phyloP scores from a whole-genome alignment of 2,888 invertebrate species.

The Melinaea menophilus region DNA sequence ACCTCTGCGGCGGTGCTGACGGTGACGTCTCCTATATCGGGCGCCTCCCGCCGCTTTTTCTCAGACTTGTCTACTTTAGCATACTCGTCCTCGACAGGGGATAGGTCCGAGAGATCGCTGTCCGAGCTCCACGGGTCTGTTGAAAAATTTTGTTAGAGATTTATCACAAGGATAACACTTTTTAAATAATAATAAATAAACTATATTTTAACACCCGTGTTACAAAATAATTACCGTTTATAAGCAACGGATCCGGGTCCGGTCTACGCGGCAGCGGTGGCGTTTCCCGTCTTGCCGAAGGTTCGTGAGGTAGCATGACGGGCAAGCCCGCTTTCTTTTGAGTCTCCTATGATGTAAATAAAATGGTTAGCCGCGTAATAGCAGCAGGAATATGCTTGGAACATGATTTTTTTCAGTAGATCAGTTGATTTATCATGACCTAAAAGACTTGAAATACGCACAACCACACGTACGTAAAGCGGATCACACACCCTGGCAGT shows the following conservation, averaged over 20 bases:
- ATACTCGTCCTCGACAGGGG: slow-evolving; percentile 84
- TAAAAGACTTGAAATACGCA: too few species aligned
- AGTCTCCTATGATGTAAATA: slow-evolving; percentile 77
- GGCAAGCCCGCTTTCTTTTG: slow-evolving; percentile 93
- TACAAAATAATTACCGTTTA: slow-evolving; percentile 61
- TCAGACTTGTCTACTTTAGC: slow-evolving; percentile 68
- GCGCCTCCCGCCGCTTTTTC: slow-evolving; percentile 60
- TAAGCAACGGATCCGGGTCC: slow-evolving; percentile 83
- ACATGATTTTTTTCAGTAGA: too few species aligned
- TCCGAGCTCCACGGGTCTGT: slow-evolving; percentile 88
- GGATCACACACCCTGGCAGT: too few species aligned
- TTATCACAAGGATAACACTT: background rate
- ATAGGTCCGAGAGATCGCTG: slow-evolving; percentile 90
- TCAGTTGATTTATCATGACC: too few species aligned
- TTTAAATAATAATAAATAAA: background rate
- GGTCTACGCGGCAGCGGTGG: slow-evolving; percentile 86
- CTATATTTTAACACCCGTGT: background rate
- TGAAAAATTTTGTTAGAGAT: slow-evolving; percentile 11
- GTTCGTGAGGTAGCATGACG: slow-evolving; percentile 88
- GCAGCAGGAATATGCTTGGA: too few species aligned
- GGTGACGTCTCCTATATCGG: slow-evolving; percentile 69
- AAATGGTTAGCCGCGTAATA: background rate
- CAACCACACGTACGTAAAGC: too few species aligned
- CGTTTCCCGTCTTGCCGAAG: slow-evolving; percentile 84
- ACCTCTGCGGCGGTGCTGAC: slow-evolving; percentile 43